These are phyloP conservation scores for Podilymbus podiceps DNA, from an alignment of 2,113 vertebrate species.

Conservation along the genomic window DNA sequence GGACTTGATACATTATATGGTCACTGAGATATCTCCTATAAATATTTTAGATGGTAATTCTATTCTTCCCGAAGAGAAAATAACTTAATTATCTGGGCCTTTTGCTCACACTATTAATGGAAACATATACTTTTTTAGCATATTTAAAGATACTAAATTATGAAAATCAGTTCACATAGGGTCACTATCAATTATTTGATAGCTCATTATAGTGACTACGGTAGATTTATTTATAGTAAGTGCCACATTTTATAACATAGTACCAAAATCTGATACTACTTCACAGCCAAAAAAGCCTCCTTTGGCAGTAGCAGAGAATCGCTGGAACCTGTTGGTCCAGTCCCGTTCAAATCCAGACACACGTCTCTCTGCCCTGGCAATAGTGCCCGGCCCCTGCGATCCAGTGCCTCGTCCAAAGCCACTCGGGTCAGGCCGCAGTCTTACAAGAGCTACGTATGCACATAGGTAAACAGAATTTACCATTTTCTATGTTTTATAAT, in stretches of 20 bases:
- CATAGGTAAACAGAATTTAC: background rate
- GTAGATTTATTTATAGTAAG: background rate
- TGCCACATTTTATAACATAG: background rate
- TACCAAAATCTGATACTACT: background rate
- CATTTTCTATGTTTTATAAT: background rate
- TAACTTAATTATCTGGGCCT: conserved; percentile 5
- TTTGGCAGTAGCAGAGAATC: background rate
- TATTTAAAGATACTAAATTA: conserved; percentile 41
- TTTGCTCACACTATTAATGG: background rate
- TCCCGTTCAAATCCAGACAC: background rate
- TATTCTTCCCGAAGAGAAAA: background rate
- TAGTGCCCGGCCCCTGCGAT: background rate
- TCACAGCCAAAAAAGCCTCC: background rate
- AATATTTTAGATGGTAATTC: conserved; percentile 17
- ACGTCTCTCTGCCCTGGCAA: background rate
- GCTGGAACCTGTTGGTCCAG: background rate
- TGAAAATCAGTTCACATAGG: background rate
- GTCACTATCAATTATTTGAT: conserved; percentile 34
- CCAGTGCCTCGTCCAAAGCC: background rate
- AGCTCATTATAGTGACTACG: conserved; percentile 2
- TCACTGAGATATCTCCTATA: background rate
- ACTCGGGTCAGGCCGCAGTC: background rate
- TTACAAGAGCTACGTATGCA: background rate
- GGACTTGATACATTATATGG: background rate
- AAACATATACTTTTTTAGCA: background rate